Conservation (phyloP, 35 echinoderm and acorn worm species). For the Acanthaster planci region DNA sequence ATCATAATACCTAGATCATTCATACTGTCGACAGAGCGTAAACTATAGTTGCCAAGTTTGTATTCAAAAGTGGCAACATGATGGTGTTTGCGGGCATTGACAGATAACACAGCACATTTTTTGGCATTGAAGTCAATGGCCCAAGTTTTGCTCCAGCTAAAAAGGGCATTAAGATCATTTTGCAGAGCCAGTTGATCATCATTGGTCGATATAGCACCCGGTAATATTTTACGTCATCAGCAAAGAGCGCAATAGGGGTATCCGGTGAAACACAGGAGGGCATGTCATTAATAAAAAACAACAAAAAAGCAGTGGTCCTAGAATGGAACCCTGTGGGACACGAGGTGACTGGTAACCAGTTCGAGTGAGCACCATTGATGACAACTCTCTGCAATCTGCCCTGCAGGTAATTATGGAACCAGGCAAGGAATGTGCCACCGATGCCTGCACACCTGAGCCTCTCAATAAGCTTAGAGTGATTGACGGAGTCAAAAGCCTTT, state of each 20-base stretch:
- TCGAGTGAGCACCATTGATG: no score
- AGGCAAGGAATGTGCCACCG: constrained; percentile 6
- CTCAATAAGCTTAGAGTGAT: constrained; percentile 10
- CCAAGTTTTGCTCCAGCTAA: not conserved
- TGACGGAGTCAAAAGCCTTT: constrained; percentile 15
- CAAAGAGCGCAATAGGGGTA: not conserved
- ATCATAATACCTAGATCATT: not conserved
- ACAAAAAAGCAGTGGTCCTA: not conserved
- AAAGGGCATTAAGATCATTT: not conserved
- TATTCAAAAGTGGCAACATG: constrained; percentile 8
- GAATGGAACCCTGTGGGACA: not conserved
- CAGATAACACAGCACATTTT: constrained; percentile 13
- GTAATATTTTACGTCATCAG: constrained; percentile 15
- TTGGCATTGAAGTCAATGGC: constrained; percentile 7
- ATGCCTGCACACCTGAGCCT: constrained; percentile 2
- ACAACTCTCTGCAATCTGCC: constrained; percentile 12
- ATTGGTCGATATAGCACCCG: not conserved
- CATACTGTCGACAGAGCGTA: not conserved
- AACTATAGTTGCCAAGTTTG: not conserved
- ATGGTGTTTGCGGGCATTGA: not conserved
- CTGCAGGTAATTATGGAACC: constrained; percentile 2
- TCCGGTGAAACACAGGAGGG: not conserved
- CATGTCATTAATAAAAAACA: constrained; percentile 20
- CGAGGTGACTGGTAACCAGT: no score
- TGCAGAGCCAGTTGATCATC: not conserved